phyloP scores from a whole-genome alignment of 2,113 vertebrate species.

The Alosa alosa region DNA sequence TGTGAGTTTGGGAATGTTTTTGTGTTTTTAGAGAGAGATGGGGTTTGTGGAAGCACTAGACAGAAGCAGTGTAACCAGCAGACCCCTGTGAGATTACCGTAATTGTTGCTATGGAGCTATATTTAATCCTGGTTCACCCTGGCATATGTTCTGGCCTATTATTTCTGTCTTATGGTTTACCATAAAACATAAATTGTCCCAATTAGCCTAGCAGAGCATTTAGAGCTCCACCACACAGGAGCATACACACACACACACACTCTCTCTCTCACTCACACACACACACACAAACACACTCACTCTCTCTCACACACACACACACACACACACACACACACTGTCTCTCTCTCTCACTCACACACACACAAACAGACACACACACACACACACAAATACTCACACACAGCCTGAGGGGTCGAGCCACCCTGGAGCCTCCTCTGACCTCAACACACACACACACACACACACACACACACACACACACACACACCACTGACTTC shows the following conservation, averaged over 20 bases:
- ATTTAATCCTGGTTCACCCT: neutral
- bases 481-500: neutral
- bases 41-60: no score
- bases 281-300: neutral
- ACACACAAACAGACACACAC: neutral
- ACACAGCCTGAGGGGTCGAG: neutral
- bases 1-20: no score
- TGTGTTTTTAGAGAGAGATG: no score
- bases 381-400: neutral
- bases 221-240: neutral
- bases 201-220: neutral
- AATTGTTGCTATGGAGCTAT: neutral
- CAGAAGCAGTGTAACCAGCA: no score
- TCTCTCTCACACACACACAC: no score
- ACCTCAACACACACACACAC: constrained; percentile 6
- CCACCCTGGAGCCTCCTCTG: neutral
- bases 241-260: neutral
- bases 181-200: neutral
- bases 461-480: neutral
- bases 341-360: neutral
- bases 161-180: neutral
- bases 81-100: no score
- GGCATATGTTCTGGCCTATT: neutral
- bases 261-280: neutral
- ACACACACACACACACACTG: neutral